A percentile compares a stretch with the other conserved stretches of the same genome.
Conservation (phyloP, 2,113 vertebrate genomes). For the Zonotrichia leucophrys region DNA sequence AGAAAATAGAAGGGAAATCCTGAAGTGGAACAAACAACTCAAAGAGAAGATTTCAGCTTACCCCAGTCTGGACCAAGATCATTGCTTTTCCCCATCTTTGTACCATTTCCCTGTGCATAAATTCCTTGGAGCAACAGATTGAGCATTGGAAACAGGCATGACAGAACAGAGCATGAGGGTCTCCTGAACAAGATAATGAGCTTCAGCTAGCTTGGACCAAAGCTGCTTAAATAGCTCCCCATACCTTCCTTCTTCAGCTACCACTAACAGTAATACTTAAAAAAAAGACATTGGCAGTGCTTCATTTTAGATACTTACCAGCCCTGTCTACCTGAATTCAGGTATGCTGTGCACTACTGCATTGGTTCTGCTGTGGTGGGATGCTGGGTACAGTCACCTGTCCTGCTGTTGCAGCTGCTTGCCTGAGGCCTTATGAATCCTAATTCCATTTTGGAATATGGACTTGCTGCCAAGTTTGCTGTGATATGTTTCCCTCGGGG, state of each 20-base stretch:
- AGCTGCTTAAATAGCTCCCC: background rate
- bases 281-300: background rate
- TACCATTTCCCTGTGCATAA: background rate
- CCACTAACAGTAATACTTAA: background rate
- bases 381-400: background rate
- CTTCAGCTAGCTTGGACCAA: background rate
- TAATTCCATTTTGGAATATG: rapidly evolving
- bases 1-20: background rate
- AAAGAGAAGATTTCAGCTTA: background rate
- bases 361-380: background rate
- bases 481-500: background rate
- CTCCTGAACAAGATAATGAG: background rate
- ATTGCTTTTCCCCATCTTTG: rapidly evolving
- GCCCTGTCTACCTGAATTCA: background rate
- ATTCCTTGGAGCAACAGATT: background rate
- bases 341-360: background rate
- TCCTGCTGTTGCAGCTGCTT: background rate
- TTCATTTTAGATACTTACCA: background rate
- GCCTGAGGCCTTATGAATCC: background rate
- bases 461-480: background rate
- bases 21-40: background rate
- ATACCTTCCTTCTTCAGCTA: background rate
- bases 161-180: background rate
- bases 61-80: background rate
- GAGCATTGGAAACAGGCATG: rapidly evolving